Evolutionary conservation across 2,888 invertebrate species (phyloP), one percentile per base, ranked within the genome.

Genomic region (Campopleginae sp.): DNA sequence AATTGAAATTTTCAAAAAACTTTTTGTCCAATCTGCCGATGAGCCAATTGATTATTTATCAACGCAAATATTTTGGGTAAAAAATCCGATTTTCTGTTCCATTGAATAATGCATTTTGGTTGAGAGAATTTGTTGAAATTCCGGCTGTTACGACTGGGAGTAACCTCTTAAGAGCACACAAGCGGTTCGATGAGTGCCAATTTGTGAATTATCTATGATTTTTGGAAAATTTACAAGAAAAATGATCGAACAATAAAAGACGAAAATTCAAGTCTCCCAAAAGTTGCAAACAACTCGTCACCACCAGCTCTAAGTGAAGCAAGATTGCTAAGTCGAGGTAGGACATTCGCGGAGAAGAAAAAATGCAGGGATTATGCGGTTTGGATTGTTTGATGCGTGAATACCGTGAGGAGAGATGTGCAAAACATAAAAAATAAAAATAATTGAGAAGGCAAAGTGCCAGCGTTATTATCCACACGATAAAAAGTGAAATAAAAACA

Each of bases 381-480:
- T 46, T 27, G 3, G 65, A 44, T 33, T 14, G 27, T 14, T 27
- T 27, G 12, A 27, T 58, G 58, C 12, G 58, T 58, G 58, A 27
- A 33, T 42, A 27, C 1, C 14, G 38, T 65, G 38, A 33, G 19
- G 38, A 7, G 65, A n/a, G 19, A 19, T 42, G 42, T 66, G 42
- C 42, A 6, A 19, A 66, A 38, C 10, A 42, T 42, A 10, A 10
- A 23, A 23, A 54, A 23, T 8, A 54, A 54, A 54, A 65, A 23
- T 23, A 23, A 44, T 8, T 7, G 3, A 68, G 27, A 4, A 31
- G 27, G 27, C 27, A 68, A 17, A 54, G 71, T 71, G 44, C 72
- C 8, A 44, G 46, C 68, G 44, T 70, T 75, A 70, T 68, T 72
- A 85, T 70, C 46, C 65, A 78, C 48, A 76, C 65, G 46, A 74